phyloP scores from a whole-genome alignment of 2,113 vertebrate species.

The Carollia perspicillata region DNA sequence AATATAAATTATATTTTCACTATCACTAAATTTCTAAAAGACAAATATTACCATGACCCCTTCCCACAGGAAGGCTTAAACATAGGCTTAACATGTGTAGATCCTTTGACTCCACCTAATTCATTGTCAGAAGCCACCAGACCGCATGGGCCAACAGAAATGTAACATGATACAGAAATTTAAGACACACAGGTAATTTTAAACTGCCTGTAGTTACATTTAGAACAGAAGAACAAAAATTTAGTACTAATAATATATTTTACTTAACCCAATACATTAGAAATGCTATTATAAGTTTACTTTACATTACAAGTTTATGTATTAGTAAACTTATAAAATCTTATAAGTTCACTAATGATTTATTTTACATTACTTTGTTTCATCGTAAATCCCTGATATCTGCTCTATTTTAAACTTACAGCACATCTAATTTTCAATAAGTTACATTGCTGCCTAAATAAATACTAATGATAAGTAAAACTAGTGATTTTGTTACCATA shows the following conservation, averaged over 20 bases:
- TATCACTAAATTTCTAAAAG: background rate
- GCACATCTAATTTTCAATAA: background rate
- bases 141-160: background rate
- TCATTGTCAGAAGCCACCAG: background rate
- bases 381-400: background rate
- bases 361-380: background rate
- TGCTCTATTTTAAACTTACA: background rate
- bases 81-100: background rate
- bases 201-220: background rate
- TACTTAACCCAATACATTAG: background rate
- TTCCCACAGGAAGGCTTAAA: too few species aligned
- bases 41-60: background rate
- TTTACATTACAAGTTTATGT: too few species aligned
- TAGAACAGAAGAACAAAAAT: background rate
- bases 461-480: background rate
- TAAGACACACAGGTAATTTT: background rate
- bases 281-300: background rate
- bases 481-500: background rate
- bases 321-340: too few species aligned
- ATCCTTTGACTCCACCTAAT: background rate
- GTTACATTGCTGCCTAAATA: background rate
- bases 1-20: background rate
- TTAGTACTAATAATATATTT: background rate
- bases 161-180: background rate
- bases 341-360: background rate